Percentiles rank a stretch among this genome's conserved stretches.
phyloP scores from a whole-genome alignment of 1,140 invertebrate genomes.

The Polypedilum pembai region DNA sequence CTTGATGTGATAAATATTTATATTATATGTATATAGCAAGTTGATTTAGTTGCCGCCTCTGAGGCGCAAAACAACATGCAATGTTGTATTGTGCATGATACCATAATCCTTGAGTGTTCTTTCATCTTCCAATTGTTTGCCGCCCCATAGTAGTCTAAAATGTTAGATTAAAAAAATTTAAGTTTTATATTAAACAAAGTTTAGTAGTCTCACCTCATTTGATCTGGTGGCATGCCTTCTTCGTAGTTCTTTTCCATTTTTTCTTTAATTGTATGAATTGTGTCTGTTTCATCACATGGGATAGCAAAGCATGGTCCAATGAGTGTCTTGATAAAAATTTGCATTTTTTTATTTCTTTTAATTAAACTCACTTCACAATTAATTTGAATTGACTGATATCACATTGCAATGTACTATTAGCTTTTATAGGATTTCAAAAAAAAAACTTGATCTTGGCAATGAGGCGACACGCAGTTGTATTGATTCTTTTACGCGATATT shows the following conservation, averaged over 20 bases:
- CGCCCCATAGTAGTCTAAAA: conserved; percentile 41
- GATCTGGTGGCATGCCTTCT: conserved; percentile 47
- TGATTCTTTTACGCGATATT: no score
- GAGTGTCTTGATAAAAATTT: conserved; percentile 57
- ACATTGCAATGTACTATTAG: not conserved
- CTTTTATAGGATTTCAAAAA: no score
- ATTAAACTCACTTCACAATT: not conserved
- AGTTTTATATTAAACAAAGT: no score
- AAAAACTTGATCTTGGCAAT: no score
- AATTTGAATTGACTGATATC: not conserved
- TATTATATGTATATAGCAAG: not conserved
- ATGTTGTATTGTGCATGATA: not conserved
- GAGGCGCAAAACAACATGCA: conserved; percentile 5
- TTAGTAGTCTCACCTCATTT: conserved; percentile 45
- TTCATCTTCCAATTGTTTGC: conserved; percentile 59
- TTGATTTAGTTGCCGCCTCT: conserved; percentile 15
- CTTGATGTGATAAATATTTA: not conserved
- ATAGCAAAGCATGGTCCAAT: conserved; percentile 44
- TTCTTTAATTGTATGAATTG: not conserved
- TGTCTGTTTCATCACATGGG: conserved; percentile 16
- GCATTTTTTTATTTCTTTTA: conserved; percentile 43
- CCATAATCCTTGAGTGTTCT: conserved; percentile 30
- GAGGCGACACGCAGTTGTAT: no score
- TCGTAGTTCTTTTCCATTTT: conserved; percentile 34
- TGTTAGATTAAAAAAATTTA: no score